Base-by-base conservation (phyloP, 2,888 invertebrate genomes). In the Kryphioiulus occultus region DNA sequence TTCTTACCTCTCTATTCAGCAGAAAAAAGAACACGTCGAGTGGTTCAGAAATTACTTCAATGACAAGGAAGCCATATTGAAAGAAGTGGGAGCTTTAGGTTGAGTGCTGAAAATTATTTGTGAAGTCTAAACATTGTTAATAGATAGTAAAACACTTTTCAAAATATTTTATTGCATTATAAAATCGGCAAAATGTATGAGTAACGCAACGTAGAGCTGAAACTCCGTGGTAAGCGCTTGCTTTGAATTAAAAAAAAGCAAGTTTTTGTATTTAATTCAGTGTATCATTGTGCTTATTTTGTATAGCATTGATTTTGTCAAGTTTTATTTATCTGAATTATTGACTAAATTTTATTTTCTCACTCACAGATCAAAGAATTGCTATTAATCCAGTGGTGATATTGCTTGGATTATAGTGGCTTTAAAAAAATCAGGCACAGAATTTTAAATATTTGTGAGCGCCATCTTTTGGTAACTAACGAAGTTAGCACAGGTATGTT, bases 1-100 rank as follows among this genome's bases (percentile, higher is more conserved):
- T 93, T 95, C 97, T 0, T 97, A 96, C 92, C 93, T 99, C 90
- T 96, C 96, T 0, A 96, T 96, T 0, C 92, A 95, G 89, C 96
- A 98, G 90, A 99, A 99, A 91, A 94, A 94, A 89, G 96, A 96
- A 17, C 97, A 98, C 91, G 96, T 99, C 84, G 92, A 95, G 89
- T 99, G 99, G 99, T 99, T 96, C 91, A 95, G 94, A 89, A 94
- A 97, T 87, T 99, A 97, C 91, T 99, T 99, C 91, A 94, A 94
- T 89, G 94, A 94, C 0, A 98, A 98, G 91, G 94, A 95, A 90
- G 94, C 95, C 87, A 91, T 97, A 87, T 92, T 97, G 2, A 92
- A 92, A 88, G 95, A 95, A 91, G 92, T 94, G 78, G 95, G 95
- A 0, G 94, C 94, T 19, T 89, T 89, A 7, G 59, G 17, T 39